Evolutionary conservation across 2,888 invertebrate genomes (phyloP).

Genomic region (Selenia dentaria): DNA sequence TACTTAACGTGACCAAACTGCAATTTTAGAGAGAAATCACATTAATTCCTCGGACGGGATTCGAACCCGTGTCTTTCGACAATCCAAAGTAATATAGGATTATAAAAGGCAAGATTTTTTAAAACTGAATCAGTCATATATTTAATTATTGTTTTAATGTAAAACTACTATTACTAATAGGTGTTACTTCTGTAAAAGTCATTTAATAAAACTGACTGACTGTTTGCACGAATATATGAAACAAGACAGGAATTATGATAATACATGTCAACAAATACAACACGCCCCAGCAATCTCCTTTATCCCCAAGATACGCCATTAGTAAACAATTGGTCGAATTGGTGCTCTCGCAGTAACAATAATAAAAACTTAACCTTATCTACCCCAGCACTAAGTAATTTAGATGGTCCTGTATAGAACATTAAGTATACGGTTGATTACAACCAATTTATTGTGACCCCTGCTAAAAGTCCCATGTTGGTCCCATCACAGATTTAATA

Average conservation of each 20-base stretch:
- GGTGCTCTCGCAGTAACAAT: slow-evolving; percentile 63
- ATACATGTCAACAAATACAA: slow-evolving; percentile 18
- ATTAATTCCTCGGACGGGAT: too few relatives aligned
- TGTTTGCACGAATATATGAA: too few relatives aligned
- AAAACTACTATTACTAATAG: too few relatives aligned
- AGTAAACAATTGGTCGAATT: slow-evolving; percentile 57
- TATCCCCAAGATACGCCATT: slow-evolving; percentile 24
- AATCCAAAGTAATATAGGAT: too few relatives aligned
- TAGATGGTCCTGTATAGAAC: slow-evolving; percentile 63
- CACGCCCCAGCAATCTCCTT: slow-evolving; percentile 11
- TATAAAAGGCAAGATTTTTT: too few relatives aligned
- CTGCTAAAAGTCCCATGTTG: neutral
- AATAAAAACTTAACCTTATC: slow-evolving; percentile 78
- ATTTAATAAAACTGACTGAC: too few relatives aligned
- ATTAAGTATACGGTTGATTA: slow-evolving; percentile 68
- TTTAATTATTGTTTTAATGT: too few relatives aligned
- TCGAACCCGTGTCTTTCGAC: too few relatives aligned
- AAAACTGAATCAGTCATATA: too few relatives aligned
- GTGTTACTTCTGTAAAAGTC: too few relatives aligned
- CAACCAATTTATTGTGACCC: slow-evolving; percentile 59
- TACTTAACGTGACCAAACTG: too few relatives aligned
- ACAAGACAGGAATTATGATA: slow-evolving; percentile 26
- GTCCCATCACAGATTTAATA: slow-evolving; percentile 25
- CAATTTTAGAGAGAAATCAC: too few relatives aligned
- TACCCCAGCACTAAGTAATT: slow-evolving; percentile 66